Evolutionary conservation across 2,113 vertebrate species (phyloP).

Genomic region (Archilochus colubris): DNA sequence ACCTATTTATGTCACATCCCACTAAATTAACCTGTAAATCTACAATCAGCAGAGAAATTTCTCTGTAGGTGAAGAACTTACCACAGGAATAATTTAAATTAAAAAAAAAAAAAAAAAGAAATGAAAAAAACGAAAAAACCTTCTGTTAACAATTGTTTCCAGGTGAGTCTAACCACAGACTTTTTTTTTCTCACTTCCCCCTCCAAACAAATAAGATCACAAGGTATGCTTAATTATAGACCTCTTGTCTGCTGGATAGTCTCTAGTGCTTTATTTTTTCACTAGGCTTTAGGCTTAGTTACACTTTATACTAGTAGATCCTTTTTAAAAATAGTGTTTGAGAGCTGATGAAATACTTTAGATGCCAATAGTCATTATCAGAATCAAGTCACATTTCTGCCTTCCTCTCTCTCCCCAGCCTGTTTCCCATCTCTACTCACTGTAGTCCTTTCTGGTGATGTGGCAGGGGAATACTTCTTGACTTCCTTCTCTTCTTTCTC

Average conservation of each 20-base stretch:
- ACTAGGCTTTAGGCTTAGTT: conserved; percentile 42
- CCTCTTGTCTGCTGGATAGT: conserved; percentile 27
- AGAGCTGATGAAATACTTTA: conserved; percentile 15
- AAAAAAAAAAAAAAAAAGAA: no score
- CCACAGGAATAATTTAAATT: neutral
- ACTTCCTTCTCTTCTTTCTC: conserved; percentile 1
- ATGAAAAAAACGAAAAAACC: no score
- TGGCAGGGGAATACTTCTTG: neutral
- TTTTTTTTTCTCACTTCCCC: conserved; percentile 40
- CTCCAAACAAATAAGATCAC: conserved; percentile 53
- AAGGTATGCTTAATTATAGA: conserved; percentile 48
- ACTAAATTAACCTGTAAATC: neutral
- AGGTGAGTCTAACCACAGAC: conserved; percentile 53
- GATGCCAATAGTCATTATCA: neutral
- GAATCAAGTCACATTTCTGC: neutral
- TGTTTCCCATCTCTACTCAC: conserved; percentile 30
- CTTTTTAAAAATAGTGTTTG: neutral
- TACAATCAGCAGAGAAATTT: neutral
- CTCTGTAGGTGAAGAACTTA: neutral
- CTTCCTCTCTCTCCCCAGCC: neutral
- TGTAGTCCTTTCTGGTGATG: neutral
- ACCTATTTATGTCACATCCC: neutral
- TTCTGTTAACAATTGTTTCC: neutral
- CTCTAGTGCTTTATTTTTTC: conserved; percentile 35
- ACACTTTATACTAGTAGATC: neutral